Evolutionary conservation across 35 echinoderm and acorn worm species (phyloP).

Genomic region (Ophioderma brevispina): DNA sequence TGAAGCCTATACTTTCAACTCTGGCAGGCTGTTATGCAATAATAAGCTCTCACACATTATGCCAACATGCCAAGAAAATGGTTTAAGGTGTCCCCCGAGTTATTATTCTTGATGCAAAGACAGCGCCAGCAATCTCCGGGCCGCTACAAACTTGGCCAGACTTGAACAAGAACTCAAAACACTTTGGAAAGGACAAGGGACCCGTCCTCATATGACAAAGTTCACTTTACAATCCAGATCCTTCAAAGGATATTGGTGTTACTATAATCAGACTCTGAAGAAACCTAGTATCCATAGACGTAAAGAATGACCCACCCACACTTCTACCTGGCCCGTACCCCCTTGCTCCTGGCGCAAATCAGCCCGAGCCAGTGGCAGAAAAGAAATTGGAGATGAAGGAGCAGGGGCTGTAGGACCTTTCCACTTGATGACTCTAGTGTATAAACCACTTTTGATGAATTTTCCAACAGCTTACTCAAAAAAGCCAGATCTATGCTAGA

Average conservation of each 20-base stretch:
- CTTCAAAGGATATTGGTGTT: background rate
- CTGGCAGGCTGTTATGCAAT: background rate
- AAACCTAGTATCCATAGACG: background rate
- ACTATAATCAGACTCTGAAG: background rate
- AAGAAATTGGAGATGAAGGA: background rate
- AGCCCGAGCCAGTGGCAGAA: background rate
- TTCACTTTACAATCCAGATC: background rate
- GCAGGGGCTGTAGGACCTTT: too few relatives aligned
- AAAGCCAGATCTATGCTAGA: slow-evolving; percentile 24
- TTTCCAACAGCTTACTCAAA: background rate
- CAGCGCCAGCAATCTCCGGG: background rate
- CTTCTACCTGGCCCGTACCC: too few relatives aligned
- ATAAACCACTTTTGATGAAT: background rate
- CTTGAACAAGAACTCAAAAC: slow-evolving; percentile 13
- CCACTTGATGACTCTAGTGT: too few relatives aligned
- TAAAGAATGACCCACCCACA: background rate
- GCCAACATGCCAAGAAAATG: slow-evolving; percentile 10
- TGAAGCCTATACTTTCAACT: slow-evolving; percentile 30
- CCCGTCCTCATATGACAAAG: slow-evolving; percentile 5
- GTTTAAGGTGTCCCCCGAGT: background rate
- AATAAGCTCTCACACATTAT: background rate
- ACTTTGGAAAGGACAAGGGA: slow-evolving; percentile 2
- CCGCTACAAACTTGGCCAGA: background rate
- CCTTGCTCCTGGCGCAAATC: too few relatives aligned
- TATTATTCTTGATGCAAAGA: background rate